A percentile compares a stretch with the other conserved stretches of the same genome.
phyloP scores from a whole-genome alignment of 2,888 invertebrate genomes.

The Mycalesis mineus region DNA sequence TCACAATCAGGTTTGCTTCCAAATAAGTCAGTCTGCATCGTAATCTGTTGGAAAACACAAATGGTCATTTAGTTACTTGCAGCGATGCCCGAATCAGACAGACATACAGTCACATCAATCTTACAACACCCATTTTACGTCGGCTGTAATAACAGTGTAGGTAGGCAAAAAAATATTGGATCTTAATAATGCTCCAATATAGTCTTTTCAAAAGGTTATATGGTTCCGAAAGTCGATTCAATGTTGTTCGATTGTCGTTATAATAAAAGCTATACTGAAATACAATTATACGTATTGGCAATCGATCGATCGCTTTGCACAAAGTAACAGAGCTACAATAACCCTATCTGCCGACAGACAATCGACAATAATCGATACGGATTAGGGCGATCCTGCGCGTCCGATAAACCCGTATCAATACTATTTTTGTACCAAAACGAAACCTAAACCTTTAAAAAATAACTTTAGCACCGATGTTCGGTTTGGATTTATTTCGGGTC shows the following conservation, averaged over 20 bases:
- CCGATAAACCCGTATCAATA: conserved; percentile 62
- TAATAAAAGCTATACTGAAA: background rate
- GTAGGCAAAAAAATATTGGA: no score
- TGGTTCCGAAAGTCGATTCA: background rate
- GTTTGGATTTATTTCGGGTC: background rate
- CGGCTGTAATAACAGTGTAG: no score
- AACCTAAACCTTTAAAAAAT: background rate
- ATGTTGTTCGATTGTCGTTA: background rate
- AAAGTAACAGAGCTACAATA: conserved; percentile 28
- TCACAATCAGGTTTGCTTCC: no score
- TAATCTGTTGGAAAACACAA: no score
- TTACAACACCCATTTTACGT: no score
- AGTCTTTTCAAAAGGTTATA: no score
- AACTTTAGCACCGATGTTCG: background rate
- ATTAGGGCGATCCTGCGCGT: conserved; percentile 58
- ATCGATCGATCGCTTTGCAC: conserved; percentile 20
- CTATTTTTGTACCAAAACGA: conserved; percentile 5
- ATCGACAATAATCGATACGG: conserved; percentile 50
- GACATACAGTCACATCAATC: no score
- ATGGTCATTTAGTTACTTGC: no score
- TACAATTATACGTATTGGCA: conserved; percentile 11
- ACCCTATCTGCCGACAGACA: conserved; percentile 37
- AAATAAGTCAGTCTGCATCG: no score
- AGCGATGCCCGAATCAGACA: no score
- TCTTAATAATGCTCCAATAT: no score